These are phyloP conservation scores for Glaucidium brasilianum DNA, from an alignment of 2,113 vertebrate species.

Conservation along the genomic window DNA sequence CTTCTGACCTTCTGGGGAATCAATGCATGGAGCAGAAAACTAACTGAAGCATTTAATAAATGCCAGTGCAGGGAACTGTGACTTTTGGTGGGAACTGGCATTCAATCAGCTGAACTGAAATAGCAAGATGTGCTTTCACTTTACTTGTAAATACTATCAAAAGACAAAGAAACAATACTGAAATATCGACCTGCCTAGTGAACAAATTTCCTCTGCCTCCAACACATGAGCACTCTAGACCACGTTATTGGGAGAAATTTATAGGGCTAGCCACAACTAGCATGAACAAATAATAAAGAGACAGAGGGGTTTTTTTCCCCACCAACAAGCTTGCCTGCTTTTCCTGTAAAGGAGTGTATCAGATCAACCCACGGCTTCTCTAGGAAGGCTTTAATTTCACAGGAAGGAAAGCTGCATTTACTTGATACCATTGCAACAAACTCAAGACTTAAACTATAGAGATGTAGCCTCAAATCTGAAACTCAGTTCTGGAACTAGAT, in stretches of 20 bases:
- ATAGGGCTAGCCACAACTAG: not conserved
- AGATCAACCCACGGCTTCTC: not conserved
- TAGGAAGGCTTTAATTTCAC: not conserved
- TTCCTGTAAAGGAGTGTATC: not conserved
- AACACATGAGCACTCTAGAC: not conserved
- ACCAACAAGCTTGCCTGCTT: not conserved
- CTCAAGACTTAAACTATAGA: not conserved
- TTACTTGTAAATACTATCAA: not conserved
- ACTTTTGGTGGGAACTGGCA: not conserved
- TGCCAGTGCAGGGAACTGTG: not conserved
- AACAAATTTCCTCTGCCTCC: not conserved
- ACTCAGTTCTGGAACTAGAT: not conserved
- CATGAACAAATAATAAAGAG: not conserved
- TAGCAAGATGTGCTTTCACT: not conserved
- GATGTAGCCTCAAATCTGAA: not conserved
- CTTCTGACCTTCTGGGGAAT: not conserved
- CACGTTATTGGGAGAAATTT: not conserved
- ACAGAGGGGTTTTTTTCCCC: not conserved
- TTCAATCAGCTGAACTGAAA: not conserved
- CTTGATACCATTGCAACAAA: not conserved
- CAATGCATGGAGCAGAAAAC: not conserved
- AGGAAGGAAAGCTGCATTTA: not conserved
- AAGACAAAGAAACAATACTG: not conserved
- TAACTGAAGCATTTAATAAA: not conserved
- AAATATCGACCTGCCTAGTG: not conserved